Evolutionary conservation across 2,888 invertebrate genomes (phyloP).

Genomic region (Abrostola tripartita): DNA sequence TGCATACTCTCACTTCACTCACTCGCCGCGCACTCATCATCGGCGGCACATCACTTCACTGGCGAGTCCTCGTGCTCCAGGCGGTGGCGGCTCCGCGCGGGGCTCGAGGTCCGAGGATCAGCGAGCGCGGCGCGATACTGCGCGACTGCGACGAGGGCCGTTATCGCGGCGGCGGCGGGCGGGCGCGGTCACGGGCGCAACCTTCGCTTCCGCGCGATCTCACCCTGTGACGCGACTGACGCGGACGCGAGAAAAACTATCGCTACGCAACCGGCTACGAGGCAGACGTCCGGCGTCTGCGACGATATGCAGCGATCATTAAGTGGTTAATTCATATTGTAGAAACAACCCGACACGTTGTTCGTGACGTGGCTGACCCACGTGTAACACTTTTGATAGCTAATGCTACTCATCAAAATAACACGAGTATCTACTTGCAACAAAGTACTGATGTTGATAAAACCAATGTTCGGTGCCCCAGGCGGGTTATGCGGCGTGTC

Average conservation of each 20-base stretch:
- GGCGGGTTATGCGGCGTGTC: constrained; percentile 61
- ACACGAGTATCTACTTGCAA: constrained; percentile 49
- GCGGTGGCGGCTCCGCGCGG: constrained; percentile 55
- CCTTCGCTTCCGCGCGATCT: constrained; percentile 83
- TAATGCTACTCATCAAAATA: constrained; percentile 44
- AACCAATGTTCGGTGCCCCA: constrained; percentile 48
- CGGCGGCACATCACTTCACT: constrained; percentile 82
- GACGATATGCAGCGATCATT: constrained; percentile 51
- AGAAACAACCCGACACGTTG: constrained; percentile 38
- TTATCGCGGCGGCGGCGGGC: constrained; percentile 72
- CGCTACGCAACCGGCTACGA: constrained; percentile 70
- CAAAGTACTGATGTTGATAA: constrained; percentile 53
- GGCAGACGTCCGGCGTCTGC: constrained; percentile 57
- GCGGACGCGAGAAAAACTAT: constrained; percentile 58
- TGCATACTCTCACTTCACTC: constrained; percentile 79
- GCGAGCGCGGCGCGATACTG: constrained; percentile 83
- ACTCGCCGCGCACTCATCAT: constrained; percentile 79
- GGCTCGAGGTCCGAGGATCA: constrained; percentile 79
- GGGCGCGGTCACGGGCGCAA: constrained; percentile 87
- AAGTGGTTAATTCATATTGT: constrained; percentile 51
- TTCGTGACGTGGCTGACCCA: constrained; percentile 46
- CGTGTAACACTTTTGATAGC: constrained; percentile 46
- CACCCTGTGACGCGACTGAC: constrained; percentile 77
- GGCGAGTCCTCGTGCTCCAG: constrained; percentile 53
- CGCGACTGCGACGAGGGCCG: constrained; percentile 69